phyloP scores from a whole-genome alignment of 2,888 invertebrate species.

The Junonia oenone region DNA sequence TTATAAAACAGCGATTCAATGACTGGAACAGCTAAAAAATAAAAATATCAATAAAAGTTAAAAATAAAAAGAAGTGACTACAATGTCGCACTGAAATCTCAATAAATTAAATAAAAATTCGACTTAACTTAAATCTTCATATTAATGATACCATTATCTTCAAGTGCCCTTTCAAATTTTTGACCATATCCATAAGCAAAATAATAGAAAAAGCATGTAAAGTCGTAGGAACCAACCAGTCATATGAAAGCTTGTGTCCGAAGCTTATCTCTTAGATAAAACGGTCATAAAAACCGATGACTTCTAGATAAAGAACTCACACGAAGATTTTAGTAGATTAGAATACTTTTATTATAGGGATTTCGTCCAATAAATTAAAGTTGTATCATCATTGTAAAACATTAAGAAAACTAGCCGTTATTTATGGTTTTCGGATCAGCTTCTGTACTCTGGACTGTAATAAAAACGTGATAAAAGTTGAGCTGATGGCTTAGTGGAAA shows the following conservation, averaged over 20 bases:
- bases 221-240: not conserved
- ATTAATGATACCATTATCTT: too few species aligned
- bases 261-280: slow-evolving; percentile 3
- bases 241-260: not conserved
- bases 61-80: too few species aligned
- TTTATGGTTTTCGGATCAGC: not conserved
- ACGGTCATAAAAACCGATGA: slow-evolving; percentile 1
- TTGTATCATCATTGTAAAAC: not conserved
- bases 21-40: too few species aligned
- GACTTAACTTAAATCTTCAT: too few species aligned
- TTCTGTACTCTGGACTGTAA: not conserved
- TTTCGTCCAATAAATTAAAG: not conserved
- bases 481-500: too few species aligned
- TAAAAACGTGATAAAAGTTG: not conserved
- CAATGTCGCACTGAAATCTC: too few species aligned
- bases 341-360: not conserved
- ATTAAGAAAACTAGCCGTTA: not conserved
- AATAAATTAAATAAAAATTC: too few species aligned
- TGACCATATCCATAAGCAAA: too few species aligned
- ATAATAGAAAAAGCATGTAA: not conserved
- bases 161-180: too few species aligned
- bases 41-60: too few species aligned
- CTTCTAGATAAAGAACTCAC: slow-evolving; percentile 1
- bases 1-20: too few species aligned
- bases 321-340: not conserved